phyloP scores from a whole-genome alignment of 1,140 invertebrate genomes.

The Onthophagus taurus region DNA sequence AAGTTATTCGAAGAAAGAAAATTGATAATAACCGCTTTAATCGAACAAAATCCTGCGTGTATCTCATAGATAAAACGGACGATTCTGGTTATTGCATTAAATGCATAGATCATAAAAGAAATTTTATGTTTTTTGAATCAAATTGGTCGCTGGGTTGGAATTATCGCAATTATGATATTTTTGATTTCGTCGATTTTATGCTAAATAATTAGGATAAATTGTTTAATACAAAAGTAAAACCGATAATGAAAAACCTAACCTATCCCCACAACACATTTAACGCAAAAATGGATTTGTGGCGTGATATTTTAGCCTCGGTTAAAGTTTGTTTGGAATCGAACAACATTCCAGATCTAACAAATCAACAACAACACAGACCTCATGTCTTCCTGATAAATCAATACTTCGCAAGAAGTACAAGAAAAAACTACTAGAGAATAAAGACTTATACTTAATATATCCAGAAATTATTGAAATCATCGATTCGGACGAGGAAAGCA shows the following conservation, averaged over 20 bases:
- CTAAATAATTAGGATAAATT: neutral
- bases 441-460: neutral
- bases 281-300: neutral
- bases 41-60: neutral
- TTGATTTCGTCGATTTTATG: slow-evolving; percentile 1
- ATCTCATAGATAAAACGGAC: neutral
- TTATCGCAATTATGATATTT: neutral
- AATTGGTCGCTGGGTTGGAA: neutral
- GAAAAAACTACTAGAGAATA: neutral
- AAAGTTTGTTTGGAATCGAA: neutral
- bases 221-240: slow-evolving; percentile 1
- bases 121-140: neutral
- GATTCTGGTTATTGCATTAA: neutral
- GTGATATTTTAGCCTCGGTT: neutral
- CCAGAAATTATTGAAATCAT: neutral
- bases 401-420: no score
- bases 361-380: no score
- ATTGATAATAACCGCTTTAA: neutral
- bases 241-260: slow-evolving; percentile 1
- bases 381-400: no score
- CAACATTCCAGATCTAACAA: no score
- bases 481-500: neutral
- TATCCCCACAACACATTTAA: neutral
- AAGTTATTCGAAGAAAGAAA: slow-evolving; percentile 1
- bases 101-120: neutral